phyloP scores from a whole-genome alignment of 2,888 invertebrate species.

The Esperia sulphurella region DNA sequence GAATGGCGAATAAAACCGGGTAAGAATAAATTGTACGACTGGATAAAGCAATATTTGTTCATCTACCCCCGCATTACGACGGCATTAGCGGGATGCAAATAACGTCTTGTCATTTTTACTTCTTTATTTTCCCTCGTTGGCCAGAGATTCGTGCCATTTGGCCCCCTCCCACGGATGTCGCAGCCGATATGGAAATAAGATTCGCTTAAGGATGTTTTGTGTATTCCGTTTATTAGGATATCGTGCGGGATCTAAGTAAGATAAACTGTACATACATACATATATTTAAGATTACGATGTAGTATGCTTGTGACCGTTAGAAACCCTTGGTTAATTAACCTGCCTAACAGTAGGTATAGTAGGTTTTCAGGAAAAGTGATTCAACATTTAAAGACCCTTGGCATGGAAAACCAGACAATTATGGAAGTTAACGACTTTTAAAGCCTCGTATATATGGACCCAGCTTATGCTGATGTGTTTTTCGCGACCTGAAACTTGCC shows the following conservation, averaged over 20 bases:
- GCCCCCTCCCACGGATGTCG: conserved; percentile 41
- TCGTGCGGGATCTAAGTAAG: background rate
- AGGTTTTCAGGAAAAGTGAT: no score
- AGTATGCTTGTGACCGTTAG: no score
- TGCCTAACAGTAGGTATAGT: no score
- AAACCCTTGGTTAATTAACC: no score
- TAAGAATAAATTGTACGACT: conserved; percentile 76
- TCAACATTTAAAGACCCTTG: no score
- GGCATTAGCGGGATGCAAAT: conserved; percentile 77
- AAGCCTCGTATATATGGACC: no score
- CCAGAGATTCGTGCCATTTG: conserved; percentile 46
- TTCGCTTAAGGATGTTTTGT: conserved; percentile 27
- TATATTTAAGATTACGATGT: no score
- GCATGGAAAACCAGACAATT: no score
- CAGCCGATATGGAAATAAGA: conserved; percentile 41
- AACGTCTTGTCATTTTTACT: conserved; percentile 78
- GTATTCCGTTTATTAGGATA: conserved; percentile 16
- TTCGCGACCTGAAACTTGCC: no score
- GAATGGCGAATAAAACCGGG: conserved; percentile 70
- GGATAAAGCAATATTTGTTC: conserved; percentile 79
- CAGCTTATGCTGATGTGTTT: no score
- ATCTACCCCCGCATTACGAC: conserved; percentile 76
- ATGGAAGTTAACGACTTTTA: no score
- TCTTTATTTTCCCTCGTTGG: conserved; percentile 70
- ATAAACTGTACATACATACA: no score